Percentiles rank a stretch among this genome's conserved stretches.
Evolutionary conservation across 2,888 invertebrate species (phyloP).

Genomic region (Plusia festucae): DNA sequence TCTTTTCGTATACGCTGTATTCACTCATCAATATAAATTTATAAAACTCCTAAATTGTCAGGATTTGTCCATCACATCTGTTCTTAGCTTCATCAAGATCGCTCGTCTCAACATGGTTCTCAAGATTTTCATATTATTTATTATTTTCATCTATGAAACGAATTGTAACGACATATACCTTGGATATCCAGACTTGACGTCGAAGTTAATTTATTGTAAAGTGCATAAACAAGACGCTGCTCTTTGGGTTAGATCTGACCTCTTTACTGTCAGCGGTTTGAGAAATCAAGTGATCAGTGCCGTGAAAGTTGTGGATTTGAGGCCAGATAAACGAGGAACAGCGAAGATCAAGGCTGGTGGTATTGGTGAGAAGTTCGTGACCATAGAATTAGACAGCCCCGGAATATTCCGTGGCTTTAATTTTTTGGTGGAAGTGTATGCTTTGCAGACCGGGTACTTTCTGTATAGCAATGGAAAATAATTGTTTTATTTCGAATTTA

Average conservation of each 20-base stretch:
- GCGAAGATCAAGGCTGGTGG: constrained; percentile 76
- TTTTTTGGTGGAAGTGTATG: constrained; percentile 80
- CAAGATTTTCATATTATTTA: constrained; percentile 21
- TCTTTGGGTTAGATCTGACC: constrained; percentile 74
- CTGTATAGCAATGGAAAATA: constrained; percentile 68
- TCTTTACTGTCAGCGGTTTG: constrained; percentile 74
- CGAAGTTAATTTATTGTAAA: constrained; percentile 77
- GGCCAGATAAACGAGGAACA: constrained; percentile 77
- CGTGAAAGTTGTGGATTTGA: constrained; percentile 74
- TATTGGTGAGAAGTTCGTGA: constrained; percentile 74
- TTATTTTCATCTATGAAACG: constrained; percentile 19
- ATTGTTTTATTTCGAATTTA: constrained; percentile 27
- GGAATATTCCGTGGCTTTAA: constrained; percentile 77
- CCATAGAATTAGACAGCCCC: constrained; percentile 77
- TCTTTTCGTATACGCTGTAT: constrained; percentile 24
- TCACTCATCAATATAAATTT: constrained; percentile 15
- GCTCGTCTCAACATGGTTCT: constrained; percentile 30
- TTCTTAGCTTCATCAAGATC: constrained; percentile 9
- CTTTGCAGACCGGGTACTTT: constrained; percentile 69
- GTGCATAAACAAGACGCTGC: constrained; percentile 80
- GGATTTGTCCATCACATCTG: constrained; percentile 26
- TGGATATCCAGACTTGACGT: constrained; percentile 74
- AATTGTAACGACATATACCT: constrained; percentile 57
- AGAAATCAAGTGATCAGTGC: constrained; percentile 77
- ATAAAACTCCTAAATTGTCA: constrained; percentile 7